Conservation (phyloP, 1,140 invertebrate genomes). For the Galleria mellonella region DNA sequence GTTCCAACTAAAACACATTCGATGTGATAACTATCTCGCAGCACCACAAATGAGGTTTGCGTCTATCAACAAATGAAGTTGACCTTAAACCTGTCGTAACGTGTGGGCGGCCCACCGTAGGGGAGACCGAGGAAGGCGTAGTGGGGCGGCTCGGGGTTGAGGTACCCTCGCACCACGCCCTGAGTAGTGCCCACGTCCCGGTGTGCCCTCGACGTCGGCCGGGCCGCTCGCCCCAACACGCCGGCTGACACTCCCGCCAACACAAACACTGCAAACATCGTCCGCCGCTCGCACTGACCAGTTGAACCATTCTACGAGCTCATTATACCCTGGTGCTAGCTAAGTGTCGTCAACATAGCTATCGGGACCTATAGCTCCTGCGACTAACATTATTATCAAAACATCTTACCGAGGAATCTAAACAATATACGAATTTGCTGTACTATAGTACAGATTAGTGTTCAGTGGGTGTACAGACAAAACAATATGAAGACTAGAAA, state of each 20-base stretch:
- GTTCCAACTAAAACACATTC: not conserved
- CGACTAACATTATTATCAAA: not conserved
- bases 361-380: too few species aligned
- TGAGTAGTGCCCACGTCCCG: constrained; percentile 39
- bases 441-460: constrained; percentile 1
- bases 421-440: not conserved
- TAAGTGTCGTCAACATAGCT: too few species aligned
- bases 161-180: constrained; percentile 48
- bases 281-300: not conserved
- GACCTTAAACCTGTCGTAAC: constrained; percentile 49
- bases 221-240: constrained; percentile 12
- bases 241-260: constrained; percentile 5
- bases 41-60: not conserved
- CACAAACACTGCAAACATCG: not conserved
- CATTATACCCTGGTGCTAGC: too few species aligned
- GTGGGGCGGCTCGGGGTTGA: constrained; percentile 35
- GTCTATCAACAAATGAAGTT: constrained; percentile 30
- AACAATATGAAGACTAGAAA: not conserved
- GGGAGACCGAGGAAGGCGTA: constrained; percentile 53
- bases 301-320: not conserved
- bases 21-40: constrained; percentile 22
- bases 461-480: not conserved
- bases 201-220: constrained; percentile 8
- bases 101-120: constrained; percentile 44
- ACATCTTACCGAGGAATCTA: not conserved